Evolutionary conservation across 2,888 invertebrate genomes (phyloP).

Genomic region (Melipona beecheii): DNA sequence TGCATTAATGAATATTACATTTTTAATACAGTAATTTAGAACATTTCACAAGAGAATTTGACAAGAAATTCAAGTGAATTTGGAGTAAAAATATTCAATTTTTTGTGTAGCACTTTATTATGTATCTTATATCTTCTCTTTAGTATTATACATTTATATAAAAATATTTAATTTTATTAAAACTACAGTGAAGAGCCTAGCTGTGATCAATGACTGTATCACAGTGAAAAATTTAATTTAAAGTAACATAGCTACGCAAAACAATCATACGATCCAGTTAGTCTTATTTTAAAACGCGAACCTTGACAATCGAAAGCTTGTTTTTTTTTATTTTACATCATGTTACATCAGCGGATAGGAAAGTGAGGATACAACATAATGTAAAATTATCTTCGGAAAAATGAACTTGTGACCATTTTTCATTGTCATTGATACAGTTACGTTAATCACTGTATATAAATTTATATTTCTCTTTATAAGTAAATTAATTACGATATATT

Average conservation of each 20-base stretch:
- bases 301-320: too few relatives aligned
- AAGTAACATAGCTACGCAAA: too few relatives aligned
- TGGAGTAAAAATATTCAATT: conserved; percentile 3
- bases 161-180: conserved; percentile 37
- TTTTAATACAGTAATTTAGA: conserved; percentile 16
- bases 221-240: too few relatives aligned
- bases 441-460: not conserved
- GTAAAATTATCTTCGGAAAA: too few relatives aligned
- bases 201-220: too few relatives aligned
- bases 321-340: too few relatives aligned
- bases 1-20: conserved; percentile 21
- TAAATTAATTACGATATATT: conserved; percentile 2
- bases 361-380: too few relatives aligned
- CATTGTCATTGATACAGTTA: too few relatives aligned
- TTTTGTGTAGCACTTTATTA: not conserved
- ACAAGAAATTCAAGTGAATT: conserved; percentile 33
- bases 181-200: not conserved
- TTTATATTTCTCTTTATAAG: conserved; percentile 12
- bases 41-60: conserved; percentile 17
- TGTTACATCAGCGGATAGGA: too few relatives aligned
- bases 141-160: conserved; percentile 38
- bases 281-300: too few relatives aligned
- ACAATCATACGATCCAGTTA: too few relatives aligned
- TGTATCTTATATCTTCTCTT: not conserved
- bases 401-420: too few relatives aligned